Conservation (phyloP, 2,888 invertebrate genomes). For the Diloba caeruleocephala region DNA sequence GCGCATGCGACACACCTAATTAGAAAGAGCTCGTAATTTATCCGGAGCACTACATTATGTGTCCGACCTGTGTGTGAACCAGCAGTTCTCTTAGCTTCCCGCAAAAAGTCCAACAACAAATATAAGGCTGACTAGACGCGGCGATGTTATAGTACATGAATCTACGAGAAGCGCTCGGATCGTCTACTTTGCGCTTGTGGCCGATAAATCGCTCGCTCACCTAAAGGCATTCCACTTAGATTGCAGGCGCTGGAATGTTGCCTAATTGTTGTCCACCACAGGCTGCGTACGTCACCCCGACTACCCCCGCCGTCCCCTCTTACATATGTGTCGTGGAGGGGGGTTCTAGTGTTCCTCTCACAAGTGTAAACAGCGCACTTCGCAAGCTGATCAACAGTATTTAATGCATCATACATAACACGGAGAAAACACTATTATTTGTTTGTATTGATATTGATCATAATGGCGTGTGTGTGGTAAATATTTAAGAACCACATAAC, state of each 20-base stretch:
- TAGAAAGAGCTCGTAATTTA: conserved; percentile 14
- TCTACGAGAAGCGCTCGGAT: conserved; percentile 13
- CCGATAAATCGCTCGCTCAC: conserved; percentile 56
- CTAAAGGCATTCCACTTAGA: conserved; percentile 64
- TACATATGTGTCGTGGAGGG: conserved; percentile 28
- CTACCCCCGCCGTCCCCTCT: not conserved
- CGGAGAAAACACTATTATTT: no score
- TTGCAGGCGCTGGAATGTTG: conserved; percentile 63
- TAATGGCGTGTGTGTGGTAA: no score
- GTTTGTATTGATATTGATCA: no score
- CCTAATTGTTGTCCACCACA: conserved; percentile 57
- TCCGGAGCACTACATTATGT: not conserved
- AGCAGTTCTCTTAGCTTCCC: conserved; percentile 2
- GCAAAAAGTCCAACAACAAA: conserved; percentile 11
- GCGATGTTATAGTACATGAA: not conserved
- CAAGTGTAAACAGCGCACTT: conserved; percentile 1
- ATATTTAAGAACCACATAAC: no score
- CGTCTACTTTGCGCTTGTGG: conserved; percentile 43
- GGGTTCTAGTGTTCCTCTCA: conserved; percentile 7
- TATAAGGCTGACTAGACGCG: conserved; percentile 1
- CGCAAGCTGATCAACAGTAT: not conserved
- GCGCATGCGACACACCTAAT: conserved; percentile 23
- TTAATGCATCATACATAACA: not conserved
- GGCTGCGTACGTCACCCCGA: not conserved
- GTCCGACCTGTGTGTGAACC: no score